Base-by-base conservation (phyloP, 2,113 vertebrate species). In the Leucopsar rothschildi region DNA sequence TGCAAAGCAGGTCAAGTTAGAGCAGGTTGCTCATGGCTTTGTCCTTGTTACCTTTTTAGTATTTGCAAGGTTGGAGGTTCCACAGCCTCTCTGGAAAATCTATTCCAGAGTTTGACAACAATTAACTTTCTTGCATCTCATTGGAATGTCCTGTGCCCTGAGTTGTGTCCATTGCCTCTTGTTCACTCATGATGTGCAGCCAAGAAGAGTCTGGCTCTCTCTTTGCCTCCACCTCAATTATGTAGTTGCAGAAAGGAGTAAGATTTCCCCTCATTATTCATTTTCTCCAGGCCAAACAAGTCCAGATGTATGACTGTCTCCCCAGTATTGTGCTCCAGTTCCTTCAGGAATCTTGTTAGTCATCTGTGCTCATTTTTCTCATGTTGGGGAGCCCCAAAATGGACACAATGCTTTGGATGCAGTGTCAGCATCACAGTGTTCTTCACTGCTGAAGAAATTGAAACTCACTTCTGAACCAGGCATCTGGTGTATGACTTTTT, bases 371-470 rank as follows among this genome's bases (percentile, higher is more conserved):
- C 10, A 5, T 49, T 88, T 78, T 80, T 59, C 37, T 70, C 15
- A 12, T 9, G 9, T 5, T 60, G 33, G 19, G 42, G 28, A 92
- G 21, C 8, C 40, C 27, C 73, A 72, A 15, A 83, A 77, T 24
- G 35, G 52, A 15, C 44, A 23, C 0, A 3, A 23, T 39, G 17
- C 53, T 88, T 72, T 9, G 16, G 35, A 29, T 0, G 0, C 55
- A 52, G 45, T 44, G 63, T 77, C 55, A 77, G 24, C 11, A 2
- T n/a, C 53, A 33, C 17, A 7, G 15, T 22, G 25, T 44, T 80
- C 53, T 70, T 45, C 33, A n/a, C 31, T 78, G 50, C 66, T 50
- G 55, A 52, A 29, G 50, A 52, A 52, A 52, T 16, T 28, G 27
- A 52, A 52, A 52, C 50, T 29, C 50, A 17, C 50, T 29, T 28